Evolutionary conservation across 2,888 invertebrate species (phyloP).

Genomic region (Hipparchia sbordonii): DNA sequence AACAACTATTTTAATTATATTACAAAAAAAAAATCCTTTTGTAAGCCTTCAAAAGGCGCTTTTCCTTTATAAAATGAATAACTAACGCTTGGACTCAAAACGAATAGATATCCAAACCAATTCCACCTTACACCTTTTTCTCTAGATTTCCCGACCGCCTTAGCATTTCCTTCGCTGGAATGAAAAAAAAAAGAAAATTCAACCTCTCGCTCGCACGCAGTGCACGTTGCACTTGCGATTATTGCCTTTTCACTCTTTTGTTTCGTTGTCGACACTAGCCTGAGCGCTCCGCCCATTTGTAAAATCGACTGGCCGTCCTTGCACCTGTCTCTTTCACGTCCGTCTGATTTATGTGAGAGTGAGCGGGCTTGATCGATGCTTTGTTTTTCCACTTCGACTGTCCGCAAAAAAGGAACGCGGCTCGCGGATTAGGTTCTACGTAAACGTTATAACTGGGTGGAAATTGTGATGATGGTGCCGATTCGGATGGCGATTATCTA

Average conservation of each 20-base stretch:
- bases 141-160: slow-evolving; percentile 75
- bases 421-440: slow-evolving; percentile 55
- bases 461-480: slow-evolving; percentile 74
- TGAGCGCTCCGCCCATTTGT: slow-evolving; percentile 80
- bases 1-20: background rate
- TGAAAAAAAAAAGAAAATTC: slow-evolving; percentile 47
- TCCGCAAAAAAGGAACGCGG: slow-evolving; percentile 58
- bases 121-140: slow-evolving; percentile 62
- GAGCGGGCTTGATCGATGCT: slow-evolving; percentile 81
- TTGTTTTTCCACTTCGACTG: slow-evolving; percentile 74
- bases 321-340: slow-evolving; percentile 80
- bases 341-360: slow-evolving; percentile 82
- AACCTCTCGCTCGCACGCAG: slow-evolving; percentile 62
- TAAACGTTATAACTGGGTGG: slow-evolving; percentile 55
- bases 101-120: slow-evolving; percentile 41
- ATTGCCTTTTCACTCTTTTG: slow-evolving; percentile 80
- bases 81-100: slow-evolving; percentile 36
- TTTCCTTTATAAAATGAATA: slow-evolving; percentile 43
- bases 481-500: slow-evolving; percentile 49
- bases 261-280: slow-evolving; percentile 76
- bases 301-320: slow-evolving; percentile 78
- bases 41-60: slow-evolving; percentile 42
- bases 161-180: slow-evolving; percentile 63
- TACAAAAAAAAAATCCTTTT: slow-evolving; percentile 47
- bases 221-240: slow-evolving; percentile 76